Evolutionary conservation across 2,113 vertebrate genomes (phyloP).

Genomic region (Cephalopholis sonnerati): DNA sequence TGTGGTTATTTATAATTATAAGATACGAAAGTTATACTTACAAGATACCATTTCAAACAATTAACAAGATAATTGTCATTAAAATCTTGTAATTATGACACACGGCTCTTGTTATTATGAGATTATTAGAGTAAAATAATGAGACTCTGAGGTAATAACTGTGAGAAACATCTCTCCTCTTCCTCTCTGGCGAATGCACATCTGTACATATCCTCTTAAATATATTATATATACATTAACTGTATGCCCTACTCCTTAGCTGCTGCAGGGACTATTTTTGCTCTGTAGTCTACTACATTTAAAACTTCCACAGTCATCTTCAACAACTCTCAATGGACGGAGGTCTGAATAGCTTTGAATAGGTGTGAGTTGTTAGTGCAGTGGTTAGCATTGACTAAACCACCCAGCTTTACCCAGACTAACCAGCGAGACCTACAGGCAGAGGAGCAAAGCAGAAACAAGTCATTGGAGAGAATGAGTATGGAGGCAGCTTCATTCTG

Average conservation of each 20-base stretch:
- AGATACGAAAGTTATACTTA: background rate
- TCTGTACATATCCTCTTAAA: background rate
- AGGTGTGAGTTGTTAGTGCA: slow-evolving; percentile 36
- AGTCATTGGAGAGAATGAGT: slow-evolving; percentile 42
- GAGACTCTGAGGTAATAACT: background rate
- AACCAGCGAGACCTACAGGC: slow-evolving; percentile 54
- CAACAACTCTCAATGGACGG: background rate
- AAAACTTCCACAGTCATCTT: slow-evolving; percentile 4
- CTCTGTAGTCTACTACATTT: background rate
- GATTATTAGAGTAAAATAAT: background rate
- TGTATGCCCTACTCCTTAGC: background rate
- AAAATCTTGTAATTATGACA: background rate
- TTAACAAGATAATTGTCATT: background rate
- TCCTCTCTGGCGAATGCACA: slow-evolving; percentile 3
- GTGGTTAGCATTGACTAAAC: slow-evolving; percentile 51
- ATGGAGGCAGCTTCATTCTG: slow-evolving; percentile 49
- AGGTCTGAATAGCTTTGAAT: slow-evolving; percentile 30
- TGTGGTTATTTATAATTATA: background rate
- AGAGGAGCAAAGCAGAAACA: slow-evolving; percentile 61
- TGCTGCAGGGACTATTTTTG: background rate
- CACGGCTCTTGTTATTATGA: background rate
- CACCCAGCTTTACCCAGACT: slow-evolving; percentile 76
- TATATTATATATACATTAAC: background rate
- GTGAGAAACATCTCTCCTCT: background rate
- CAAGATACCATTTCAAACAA: background rate